Evolutionary conservation across 30 jellyfish, hydroid and myxozoan species (phyloP).

Genomic region (Chrysaora quinquecirrha): DNA sequence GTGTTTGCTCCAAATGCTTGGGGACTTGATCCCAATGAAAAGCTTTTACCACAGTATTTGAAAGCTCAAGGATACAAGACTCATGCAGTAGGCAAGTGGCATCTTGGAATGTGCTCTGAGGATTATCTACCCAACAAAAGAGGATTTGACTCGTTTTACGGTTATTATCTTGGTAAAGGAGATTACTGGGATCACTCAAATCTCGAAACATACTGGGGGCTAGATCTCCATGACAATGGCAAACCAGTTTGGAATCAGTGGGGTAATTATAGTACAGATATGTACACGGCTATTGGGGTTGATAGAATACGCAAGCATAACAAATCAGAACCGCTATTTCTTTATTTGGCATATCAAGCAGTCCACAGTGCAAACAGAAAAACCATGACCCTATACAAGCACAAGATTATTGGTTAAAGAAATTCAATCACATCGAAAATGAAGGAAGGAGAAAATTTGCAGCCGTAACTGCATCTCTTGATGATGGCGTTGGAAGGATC

Average conservation of each 20-base stretch:
- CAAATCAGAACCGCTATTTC: conserved; percentile 81
- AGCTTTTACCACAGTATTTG: conserved; percentile 74
- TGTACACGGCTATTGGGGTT: conserved; percentile 83
- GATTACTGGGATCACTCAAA: conserved; percentile 96
- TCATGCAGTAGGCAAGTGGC: conserved; percentile 99
- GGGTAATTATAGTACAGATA: conserved; percentile 94
- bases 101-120: conserved; percentile 83
- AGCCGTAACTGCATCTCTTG: conserved; percentile 91
- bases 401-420: conserved; percentile 74
- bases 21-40: conserved; percentile 85
- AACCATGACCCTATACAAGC: conserved; percentile 94
- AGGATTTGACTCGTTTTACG: conserved; percentile 95
- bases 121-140: conserved; percentile 86
- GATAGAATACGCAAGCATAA: conserved; percentile 64
- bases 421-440: conserved; percentile 71
- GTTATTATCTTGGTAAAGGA: conserved; percentile 91
- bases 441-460: conserved; percentile 90
- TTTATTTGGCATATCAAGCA: conserved; percentile 95
- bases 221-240: conserved; percentile 89
- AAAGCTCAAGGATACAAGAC: conserved; percentile 78
- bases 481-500: conserved; percentile 86
- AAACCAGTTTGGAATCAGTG: conserved; percentile 90
- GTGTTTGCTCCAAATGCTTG: conserved; percentile 90
- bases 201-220: conserved; percentile 85
- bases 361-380: conserved; percentile 92